These are phyloP conservation scores for Isaurus tuberculatus DNA, from an alignment of 92 coral and sea anemone genomes.

Conservation along the genomic window DNA sequence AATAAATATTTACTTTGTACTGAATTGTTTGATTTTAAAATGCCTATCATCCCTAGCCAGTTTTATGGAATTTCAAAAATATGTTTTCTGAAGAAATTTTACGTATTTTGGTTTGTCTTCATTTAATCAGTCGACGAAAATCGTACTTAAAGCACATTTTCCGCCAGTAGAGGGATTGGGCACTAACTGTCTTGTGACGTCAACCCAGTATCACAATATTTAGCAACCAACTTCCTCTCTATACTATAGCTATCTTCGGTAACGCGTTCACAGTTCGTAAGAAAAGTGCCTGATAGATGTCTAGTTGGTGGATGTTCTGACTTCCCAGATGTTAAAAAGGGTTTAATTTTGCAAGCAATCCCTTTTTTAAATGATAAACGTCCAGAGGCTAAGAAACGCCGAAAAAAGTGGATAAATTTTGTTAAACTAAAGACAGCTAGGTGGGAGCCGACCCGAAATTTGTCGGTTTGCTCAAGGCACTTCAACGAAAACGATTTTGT, in stretches of 20 bases:
- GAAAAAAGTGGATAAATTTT: too few relatives aligned
- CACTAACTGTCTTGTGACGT: slow-evolving; percentile 57
- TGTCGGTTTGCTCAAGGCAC: too few relatives aligned
- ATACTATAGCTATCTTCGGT: slow-evolving; percentile 30
- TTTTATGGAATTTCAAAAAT: not conserved
- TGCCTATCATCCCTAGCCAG: too few relatives aligned
- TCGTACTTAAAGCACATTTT: slow-evolving; percentile 3
- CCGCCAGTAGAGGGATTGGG: slow-evolving; percentile 44
- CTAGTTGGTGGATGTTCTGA: slow-evolving; percentile 62
- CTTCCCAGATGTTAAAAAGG: slow-evolving; percentile 42
- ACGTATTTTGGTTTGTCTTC: not conserved
- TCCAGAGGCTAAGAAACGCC: too few relatives aligned
- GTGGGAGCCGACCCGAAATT: too few relatives aligned
- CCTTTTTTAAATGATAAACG: too few relatives aligned
- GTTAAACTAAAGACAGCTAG: too few relatives aligned
- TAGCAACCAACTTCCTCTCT: slow-evolving; percentile 13
- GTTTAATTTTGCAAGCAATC: not conserved
- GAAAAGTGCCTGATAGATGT: slow-evolving; percentile 62
- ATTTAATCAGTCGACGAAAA: slow-evolving; percentile 28
- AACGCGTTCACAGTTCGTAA: slow-evolving; percentile 5
- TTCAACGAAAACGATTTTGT: too few relatives aligned
- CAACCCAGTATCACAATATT: too few relatives aligned
- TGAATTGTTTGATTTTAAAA: too few relatives aligned
- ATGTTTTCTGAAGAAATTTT: slow-evolving; percentile 44
- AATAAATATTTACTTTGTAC: too few relatives aligned